phyloP scores from a whole-genome alignment of 2,113 vertebrate genomes.

The Plecotus auritus region DNA sequence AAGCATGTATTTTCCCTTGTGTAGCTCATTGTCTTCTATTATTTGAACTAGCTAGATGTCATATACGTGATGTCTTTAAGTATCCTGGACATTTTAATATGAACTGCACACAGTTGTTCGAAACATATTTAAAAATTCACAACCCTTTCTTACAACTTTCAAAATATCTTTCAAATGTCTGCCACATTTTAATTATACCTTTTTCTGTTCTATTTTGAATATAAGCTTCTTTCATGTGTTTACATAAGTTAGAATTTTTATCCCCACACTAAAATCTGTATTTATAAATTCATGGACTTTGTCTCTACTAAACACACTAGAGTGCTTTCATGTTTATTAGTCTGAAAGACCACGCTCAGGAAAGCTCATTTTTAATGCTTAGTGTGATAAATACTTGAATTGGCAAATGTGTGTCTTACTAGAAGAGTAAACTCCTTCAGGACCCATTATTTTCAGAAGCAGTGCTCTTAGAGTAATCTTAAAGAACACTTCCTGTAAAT shows the following conservation, averaged over 20 bases:
- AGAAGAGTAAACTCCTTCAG: constrained; percentile 26
- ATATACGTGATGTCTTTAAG: not conserved
- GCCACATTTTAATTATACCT: constrained; percentile 35
- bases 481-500: not conserved
- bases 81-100: constrained; percentile 1
- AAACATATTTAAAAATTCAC: constrained; percentile 32
- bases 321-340: constrained; percentile 36
- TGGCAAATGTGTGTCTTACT: not conserved
- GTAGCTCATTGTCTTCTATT: not conserved
- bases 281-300: constrained; percentile 41
- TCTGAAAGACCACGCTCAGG: constrained; percentile 8
- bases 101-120: not conserved
- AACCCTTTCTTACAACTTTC: not conserved
- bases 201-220: constrained; percentile 36
- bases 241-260: constrained; percentile 37
- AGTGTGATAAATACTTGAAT: constrained; percentile 38
- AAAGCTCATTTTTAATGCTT: constrained; percentile 55
- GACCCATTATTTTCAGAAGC: constrained; percentile 6
- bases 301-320: not conserved
- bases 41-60: not conserved
- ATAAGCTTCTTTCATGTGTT: not conserved
- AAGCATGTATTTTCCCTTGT: not conserved
- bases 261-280: constrained; percentile 24
- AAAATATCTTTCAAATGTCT: constrained; percentile 41
- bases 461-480: constrained; percentile 23